Percentiles rank a stretch among this genome's conserved stretches.
Conservation (phyloP, 2,888 invertebrate genomes). For the Phlogophora meticulosa region DNA sequence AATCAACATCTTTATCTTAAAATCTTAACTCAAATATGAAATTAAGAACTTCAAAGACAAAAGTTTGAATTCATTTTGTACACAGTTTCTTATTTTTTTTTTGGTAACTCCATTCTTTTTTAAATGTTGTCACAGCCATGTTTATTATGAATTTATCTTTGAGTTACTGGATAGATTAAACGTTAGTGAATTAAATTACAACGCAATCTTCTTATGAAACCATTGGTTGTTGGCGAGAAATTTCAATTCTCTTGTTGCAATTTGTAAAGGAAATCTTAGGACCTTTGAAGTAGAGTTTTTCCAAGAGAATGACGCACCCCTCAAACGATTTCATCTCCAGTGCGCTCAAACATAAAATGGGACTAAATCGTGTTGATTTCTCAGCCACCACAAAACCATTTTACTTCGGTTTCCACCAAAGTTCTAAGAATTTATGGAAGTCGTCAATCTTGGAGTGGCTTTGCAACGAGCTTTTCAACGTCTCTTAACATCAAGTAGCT, state of each 20-base stretch:
- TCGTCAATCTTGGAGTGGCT: constrained; percentile 55
- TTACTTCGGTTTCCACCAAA: constrained; percentile 61
- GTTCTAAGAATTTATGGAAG: constrained; percentile 57
- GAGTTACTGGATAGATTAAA: constrained; percentile 11
- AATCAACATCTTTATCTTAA: constrained; percentile 7
- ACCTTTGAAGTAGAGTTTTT: constrained; percentile 34
- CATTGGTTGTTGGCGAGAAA: constrained; percentile 36
- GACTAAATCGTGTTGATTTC: constrained; percentile 67
- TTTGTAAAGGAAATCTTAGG: constrained; percentile 41
- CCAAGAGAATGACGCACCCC: constrained; percentile 50
- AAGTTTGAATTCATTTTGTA: constrained; percentile 41
- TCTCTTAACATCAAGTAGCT: constrained; percentile 26
- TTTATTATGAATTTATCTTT: constrained; percentile 24
- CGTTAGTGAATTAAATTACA: constrained; percentile 30
- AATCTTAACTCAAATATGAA: constrained; percentile 36
- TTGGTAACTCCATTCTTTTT: constrained; percentile 17
- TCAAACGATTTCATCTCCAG: constrained; percentile 64
- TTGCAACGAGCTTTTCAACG: constrained; percentile 44
- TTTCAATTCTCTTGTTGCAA: constrained; percentile 40
- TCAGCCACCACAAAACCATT: constrained; percentile 62
- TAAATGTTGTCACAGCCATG: constrained; percentile 1
- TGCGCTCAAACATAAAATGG: constrained; percentile 62
- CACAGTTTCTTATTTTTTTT: constrained; percentile 33
- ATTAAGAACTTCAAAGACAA: constrained; percentile 41
- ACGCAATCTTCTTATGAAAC: constrained; percentile 41